Conservation (phyloP, 2,113 vertebrate species). For the Octodon degus region DNA sequence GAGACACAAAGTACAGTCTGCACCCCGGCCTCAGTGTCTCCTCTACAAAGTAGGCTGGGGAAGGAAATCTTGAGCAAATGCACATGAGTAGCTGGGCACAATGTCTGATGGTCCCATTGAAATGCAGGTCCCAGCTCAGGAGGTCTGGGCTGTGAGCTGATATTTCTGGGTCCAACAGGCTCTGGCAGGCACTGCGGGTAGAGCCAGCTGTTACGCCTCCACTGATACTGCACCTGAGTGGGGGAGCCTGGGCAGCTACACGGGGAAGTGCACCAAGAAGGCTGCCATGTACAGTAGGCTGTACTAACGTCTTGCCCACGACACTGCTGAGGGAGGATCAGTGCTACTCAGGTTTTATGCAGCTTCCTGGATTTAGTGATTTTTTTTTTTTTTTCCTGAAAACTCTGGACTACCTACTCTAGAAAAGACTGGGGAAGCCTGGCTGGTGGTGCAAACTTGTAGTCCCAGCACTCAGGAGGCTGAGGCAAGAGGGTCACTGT, state of each 20-base stretch:
- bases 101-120: not conserved
- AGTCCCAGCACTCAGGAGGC: no score
- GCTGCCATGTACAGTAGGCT: no score
- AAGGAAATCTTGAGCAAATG: not conserved
- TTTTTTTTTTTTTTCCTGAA: not conserved
- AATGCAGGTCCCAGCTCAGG: not conserved
- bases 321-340: not conserved
- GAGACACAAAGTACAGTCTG: not conserved
- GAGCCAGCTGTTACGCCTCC: not conserved
- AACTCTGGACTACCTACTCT: not conserved
- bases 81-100: not conserved
- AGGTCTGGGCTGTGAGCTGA: not conserved
- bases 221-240: not conserved
- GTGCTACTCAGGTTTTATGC: not conserved
- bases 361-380: not conserved
- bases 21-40: not conserved
- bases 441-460: no score
- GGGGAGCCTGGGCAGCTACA: fast-evolving
- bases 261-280: fast-evolving
- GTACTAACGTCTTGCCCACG: not conserved
- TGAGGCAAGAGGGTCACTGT: no score
- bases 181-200: not conserved
- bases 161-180: not conserved
- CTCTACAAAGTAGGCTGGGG: not conserved
- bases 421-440: not conserved